A percentile compares a stretch with the other conserved stretches of the same genome.
Conservation (phyloP, 2,113 vertebrate genomes). For the rabbit (Oryctolagus cuniculus) region mOryCun1.1 NC_091437.1:18082001-18082500, state of each 20-base stretch:
- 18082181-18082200: not conserved
- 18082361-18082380: conserved; percentile 48
- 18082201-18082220: conserved; percentile 57
- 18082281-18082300: not conserved
- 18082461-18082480: not conserved
- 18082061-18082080: conserved; percentile 71
- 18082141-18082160: conserved; percentile 72
- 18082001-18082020: conserved; percentile 62
- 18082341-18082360: conserved; percentile 19
- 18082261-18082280: conserved; percentile 7
- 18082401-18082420: not conserved
- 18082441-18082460: conserved; percentile 29
- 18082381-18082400: conserved; percentile 42
- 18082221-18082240: not conserved
- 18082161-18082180: conserved; percentile 49
- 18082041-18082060: conserved; percentile 79
- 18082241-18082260: not conserved
- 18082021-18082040: conserved; percentile 72
- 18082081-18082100: conserved; percentile 75
- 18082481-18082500: not conserved
- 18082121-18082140: conserved; percentile 80
- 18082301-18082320: not conserved
- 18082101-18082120: conserved; percentile 73
- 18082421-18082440: not conserved
- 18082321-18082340: conserved; percentile 32